Conservation (phyloP, 2,888 invertebrate genomes). For the Axea sp. region DNA sequence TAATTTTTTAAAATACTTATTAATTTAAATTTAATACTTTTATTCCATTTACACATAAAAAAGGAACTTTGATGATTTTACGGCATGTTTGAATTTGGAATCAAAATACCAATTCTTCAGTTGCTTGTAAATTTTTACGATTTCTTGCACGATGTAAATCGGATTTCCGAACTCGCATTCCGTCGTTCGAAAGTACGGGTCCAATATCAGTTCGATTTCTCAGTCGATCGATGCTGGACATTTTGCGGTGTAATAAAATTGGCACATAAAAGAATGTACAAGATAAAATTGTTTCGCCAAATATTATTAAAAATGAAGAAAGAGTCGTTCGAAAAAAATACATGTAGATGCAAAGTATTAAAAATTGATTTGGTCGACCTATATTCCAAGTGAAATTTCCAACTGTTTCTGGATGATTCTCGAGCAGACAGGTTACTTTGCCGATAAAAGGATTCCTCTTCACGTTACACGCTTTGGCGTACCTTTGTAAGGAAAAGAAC, state of each 20-base stretch:
- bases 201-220: slow-evolving; percentile 16
- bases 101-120: too few relatives aligned
- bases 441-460: slow-evolving; percentile 48
- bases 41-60: too few relatives aligned
- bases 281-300: slow-evolving; percentile 23
- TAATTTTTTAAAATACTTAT: too few relatives aligned
- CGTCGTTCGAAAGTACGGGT: not conserved
- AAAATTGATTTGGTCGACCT: slow-evolving; percentile 54
- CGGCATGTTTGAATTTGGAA: too few relatives aligned
- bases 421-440: slow-evolving; percentile 55
- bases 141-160: slow-evolving; percentile 11
- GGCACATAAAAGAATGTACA: slow-evolving; percentile 2
- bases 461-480: slow-evolving; percentile 48
- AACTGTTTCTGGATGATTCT: slow-evolving; percentile 42
- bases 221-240: slow-evolving; percentile 21
- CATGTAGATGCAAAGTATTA: slow-evolving; percentile 17
- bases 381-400: slow-evolving; percentile 34
- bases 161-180: slow-evolving; percentile 1
- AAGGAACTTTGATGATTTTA: too few relatives aligned
- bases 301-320: slow-evolving; percentile 35
- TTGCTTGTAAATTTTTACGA: too few relatives aligned
- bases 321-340: not conserved
- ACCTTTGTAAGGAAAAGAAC: slow-evolving; percentile 56
- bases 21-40: too few relatives aligned
- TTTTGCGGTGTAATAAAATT: slow-evolving; percentile 36